Evolutionary conservation across 1,140 invertebrate species (phyloP).

Genomic region (Coelopa frigida): DNA sequence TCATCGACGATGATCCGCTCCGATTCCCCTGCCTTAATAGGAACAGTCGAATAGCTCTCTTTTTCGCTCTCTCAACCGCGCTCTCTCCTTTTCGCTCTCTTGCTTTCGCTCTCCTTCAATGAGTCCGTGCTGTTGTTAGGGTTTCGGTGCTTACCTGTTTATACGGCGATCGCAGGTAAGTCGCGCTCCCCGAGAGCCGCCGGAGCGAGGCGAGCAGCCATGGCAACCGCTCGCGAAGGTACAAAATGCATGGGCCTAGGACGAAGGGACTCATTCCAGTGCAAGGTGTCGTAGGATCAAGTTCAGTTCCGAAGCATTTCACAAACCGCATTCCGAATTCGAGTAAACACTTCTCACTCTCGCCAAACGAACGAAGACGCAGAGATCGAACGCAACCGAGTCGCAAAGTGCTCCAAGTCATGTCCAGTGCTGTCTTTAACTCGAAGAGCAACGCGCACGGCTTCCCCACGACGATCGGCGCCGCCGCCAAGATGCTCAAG

Average conservation of each 20-base stretch:
- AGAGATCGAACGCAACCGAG: constrained; percentile 1
- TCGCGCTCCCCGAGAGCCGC: neutral
- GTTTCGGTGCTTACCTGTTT: constrained; percentile 4
- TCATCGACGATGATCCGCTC: too few relatives aligned
- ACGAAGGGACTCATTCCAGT: constrained; percentile 25
- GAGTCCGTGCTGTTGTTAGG: too few relatives aligned
- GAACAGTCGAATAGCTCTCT: too few relatives aligned
- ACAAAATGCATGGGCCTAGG: constrained; percentile 24
- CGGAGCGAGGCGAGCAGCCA: constrained; percentile 1
- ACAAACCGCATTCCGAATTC: neutral
- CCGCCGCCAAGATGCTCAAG: constrained; percentile 12
- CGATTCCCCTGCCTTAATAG: too few relatives aligned
- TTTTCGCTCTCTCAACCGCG: too few relatives aligned
- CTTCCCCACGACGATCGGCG: neutral
- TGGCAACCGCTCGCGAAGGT: constrained; percentile 14
- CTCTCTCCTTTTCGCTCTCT: too few relatives aligned
- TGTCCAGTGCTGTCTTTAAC: too few relatives aligned
- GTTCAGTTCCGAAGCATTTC: constrained; percentile 9
- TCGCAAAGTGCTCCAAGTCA: too few relatives aligned
- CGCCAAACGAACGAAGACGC: neutral
- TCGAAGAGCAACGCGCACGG: too few relatives aligned
- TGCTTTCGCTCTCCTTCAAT: too few relatives aligned
- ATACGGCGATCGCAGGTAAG: constrained; percentile 9
- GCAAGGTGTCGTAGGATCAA: constrained; percentile 17
- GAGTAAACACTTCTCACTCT: neutral